Conservation (phyloP, 2,797 vertebrate genomes). For the Decapterus maruadsi region DNA sequence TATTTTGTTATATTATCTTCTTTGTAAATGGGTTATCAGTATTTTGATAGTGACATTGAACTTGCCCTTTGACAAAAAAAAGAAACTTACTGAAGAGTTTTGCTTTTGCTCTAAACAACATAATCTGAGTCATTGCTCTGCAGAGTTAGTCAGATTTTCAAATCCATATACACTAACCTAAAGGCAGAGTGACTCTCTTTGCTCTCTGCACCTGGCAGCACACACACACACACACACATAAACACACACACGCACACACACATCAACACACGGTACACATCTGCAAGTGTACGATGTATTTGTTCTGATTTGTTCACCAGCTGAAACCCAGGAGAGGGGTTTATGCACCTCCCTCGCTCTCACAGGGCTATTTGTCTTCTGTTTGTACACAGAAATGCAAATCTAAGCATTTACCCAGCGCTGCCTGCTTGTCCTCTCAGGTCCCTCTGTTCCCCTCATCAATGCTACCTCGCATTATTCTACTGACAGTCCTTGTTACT, state of each 20-base stretch:
- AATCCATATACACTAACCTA: conserved; percentile 75
- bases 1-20: conserved; percentile 64
- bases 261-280: conserved; percentile 52
- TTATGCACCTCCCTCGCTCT: conserved; percentile 57
- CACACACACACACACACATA: conserved; percentile 65
- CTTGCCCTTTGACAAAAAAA: conserved; percentile 61
- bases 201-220: conserved; percentile 52
- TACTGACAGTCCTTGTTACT: conserved; percentile 46
- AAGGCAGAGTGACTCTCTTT: conserved; percentile 46
- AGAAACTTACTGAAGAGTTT: conserved; percentile 48
- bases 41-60: conserved; percentile 60
- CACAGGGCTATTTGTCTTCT: conserved; percentile 74
- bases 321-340: conserved; percentile 52
- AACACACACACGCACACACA: conserved; percentile 21
- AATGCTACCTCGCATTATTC: conserved; percentile 75
- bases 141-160: conserved; percentile 52
- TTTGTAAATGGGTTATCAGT: conserved; percentile 71
- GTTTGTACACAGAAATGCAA: conserved; percentile 74
- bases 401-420: conserved; percentile 69
- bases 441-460: conserved; percentile 63
- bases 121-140: conserved; percentile 45
- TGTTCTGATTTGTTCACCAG: conserved; percentile 74
- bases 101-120: conserved; percentile 53
- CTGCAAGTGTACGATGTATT: conserved; percentile 42
- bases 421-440: conserved; percentile 77